Conservation (phyloP, 2,888 invertebrate genomes). For the Morpho helenor region DNA sequence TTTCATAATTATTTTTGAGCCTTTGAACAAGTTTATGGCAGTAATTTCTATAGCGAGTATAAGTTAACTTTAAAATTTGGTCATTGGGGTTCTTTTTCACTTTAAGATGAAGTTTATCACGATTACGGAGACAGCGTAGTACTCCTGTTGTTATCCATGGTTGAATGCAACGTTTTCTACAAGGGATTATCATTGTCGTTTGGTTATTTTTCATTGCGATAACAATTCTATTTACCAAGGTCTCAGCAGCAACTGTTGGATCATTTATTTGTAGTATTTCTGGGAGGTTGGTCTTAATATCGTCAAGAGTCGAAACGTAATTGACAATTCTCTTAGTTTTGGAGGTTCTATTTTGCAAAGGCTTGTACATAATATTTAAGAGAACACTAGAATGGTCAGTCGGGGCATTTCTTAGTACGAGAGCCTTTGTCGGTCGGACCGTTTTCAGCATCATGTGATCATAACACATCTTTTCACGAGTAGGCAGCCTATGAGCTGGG, state of each 20-base stretch:
- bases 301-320: not conserved
- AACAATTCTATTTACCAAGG: not conserved
- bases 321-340: not conserved
- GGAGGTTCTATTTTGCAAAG: not conserved
- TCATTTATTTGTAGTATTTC: constrained; percentile 1
- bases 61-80: constrained; percentile 10
- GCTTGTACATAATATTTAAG: constrained; percentile 7
- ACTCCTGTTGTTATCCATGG: too few relatives aligned
- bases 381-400: constrained; percentile 21
- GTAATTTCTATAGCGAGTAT: constrained; percentile 9
- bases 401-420: constrained; percentile 17
- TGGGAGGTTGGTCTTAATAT: not conserved
- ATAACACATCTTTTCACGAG: constrained; percentile 22
- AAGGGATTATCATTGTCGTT: not conserved
- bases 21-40: constrained; percentile 6
- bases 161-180: not conserved
- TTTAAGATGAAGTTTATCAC: too few relatives aligned
- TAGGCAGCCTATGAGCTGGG: constrained; percentile 21
- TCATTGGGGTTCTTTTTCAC: constrained; percentile 6
- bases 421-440: constrained; percentile 1
- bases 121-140: too few relatives aligned
- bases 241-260: not conserved
- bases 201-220: not conserved
- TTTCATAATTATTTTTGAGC: constrained; percentile 11
- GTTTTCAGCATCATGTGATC: constrained; percentile 25